phyloP scores from a whole-genome alignment of 2,888 invertebrate species.

The Netelia inedita region DNA sequence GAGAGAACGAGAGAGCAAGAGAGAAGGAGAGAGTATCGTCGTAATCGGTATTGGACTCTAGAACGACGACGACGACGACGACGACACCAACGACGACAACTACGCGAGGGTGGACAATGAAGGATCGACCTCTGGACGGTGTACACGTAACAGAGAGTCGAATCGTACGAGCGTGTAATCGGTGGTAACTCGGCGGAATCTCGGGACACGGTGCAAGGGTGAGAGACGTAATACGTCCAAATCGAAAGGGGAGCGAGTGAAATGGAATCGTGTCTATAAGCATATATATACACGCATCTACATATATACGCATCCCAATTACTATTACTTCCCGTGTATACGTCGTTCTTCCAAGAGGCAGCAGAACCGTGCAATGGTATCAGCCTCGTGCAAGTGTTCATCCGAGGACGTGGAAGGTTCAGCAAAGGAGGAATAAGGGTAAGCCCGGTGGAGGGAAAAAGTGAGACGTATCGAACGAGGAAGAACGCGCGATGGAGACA shows the following conservation, averaged over 20 bases:
- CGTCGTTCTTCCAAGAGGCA: background rate
- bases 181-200: conserved; percentile 32
- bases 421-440: background rate
- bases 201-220: background rate
- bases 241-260: conserved; percentile 37
- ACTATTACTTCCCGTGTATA: background rate
- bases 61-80: conserved; percentile 35
- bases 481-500: conserved; percentile 3
- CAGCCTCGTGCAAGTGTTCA: background rate
- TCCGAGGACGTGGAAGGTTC: background rate
- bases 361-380: background rate
- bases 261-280: conserved; percentile 17
- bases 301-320: background rate
- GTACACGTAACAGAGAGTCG: conserved; percentile 55
- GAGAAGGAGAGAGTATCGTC: conserved; percentile 37
- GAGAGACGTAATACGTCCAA: conserved; percentile 40
- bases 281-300: background rate
- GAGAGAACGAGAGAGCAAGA: conserved; percentile 14
- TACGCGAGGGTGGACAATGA: conserved; percentile 42
- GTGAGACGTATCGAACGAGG: background rate
- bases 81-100: conserved; percentile 21
- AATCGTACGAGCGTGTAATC: conserved; percentile 63
- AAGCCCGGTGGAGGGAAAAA: conserved; percentile 1
- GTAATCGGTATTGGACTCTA: conserved; percentile 61
- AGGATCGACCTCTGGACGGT: conserved; percentile 52